Base-by-base conservation (phyloP, 2,113 vertebrate genomes). In the Archocentrus centrarchus region DNA sequence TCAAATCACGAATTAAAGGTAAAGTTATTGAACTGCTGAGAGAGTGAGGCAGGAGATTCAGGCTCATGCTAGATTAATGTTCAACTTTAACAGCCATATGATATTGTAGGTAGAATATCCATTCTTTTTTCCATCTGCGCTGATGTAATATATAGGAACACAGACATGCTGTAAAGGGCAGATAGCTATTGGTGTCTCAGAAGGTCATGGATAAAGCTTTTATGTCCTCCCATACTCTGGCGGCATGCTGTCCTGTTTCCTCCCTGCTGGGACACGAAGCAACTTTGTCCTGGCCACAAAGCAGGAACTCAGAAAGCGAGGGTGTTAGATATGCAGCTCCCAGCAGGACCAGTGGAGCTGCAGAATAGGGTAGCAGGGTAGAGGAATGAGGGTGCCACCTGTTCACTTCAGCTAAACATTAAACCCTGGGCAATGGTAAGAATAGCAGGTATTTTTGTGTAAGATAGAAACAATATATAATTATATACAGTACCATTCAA, bases 201-300 rank as follows among this genome's bases (percentile, higher is more conserved):
- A 94, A 93, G 92, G 92, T 92, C 92, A 93, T 20, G 7, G 79
- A 82, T 75, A 57, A 90, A 82, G 84, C 89, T 93, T 79, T 86
- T 18, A 85, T 89, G 89, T 89, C 76, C 77, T 76, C 66, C 75
- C 81, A 57, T 85, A 76, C 79, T 81, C 79, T 85, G 81, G 89
- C 32, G 76, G 89, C 82, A 92, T 84, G 85, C 90, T 18, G 78
- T 79, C 53, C 59, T 57, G 75, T 80, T 57, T 61, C 77, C 78
- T 85, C 85, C 90, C 89, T 53, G 83, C 93, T 85, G 91, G 85
- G 86, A 85, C 75, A 70, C 62, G 64, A 80, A 87, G 91, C 47
- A 50, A 77, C 87, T 82, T 88, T 47, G 84, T 81, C 87, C 82
- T 85, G 89, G 81, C 83, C 8, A 39, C 89, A 60, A 64, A 75